Percentiles rank a stretch among this genome's conserved stretches.
phyloP scores from a whole-genome alignment of 2,797 vertebrate species.

The Aeoliscus strigatus region DNA sequence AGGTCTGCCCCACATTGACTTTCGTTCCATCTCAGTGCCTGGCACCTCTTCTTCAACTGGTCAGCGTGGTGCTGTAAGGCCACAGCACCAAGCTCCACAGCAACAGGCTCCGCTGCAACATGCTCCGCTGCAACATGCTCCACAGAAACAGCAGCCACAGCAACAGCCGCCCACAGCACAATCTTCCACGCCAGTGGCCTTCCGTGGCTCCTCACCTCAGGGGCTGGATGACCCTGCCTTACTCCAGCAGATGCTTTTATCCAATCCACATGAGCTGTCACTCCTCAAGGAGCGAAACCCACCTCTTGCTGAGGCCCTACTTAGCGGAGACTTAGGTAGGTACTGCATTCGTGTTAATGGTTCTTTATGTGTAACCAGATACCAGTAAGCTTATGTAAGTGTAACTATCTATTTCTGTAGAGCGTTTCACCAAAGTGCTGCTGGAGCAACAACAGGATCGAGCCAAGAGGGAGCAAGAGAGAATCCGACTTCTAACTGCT shows the following conservation, averaged over 20 bases:
- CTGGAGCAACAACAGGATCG: slow-evolving; percentile 95
- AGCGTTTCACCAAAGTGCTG: slow-evolving; percentile 92
- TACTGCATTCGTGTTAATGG: neutral
- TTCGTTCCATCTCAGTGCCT: slow-evolving; percentile 93
- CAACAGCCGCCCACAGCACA: slow-evolving; percentile 30
- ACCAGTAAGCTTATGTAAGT: neutral
- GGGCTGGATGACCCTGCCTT: slow-evolving; percentile 91
- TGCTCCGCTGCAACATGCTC: slow-evolving; percentile 13
- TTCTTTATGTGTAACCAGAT: slow-evolving; percentile 2
- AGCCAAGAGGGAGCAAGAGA: slow-evolving; percentile 89
- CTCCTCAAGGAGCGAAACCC: slow-evolving; percentile 96
- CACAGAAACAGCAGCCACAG: slow-evolving; percentile 28
- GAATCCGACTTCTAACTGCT: slow-evolving; percentile 91
- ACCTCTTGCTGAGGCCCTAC: slow-evolving; percentile 89
- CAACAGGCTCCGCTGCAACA: slow-evolving; percentile 15
- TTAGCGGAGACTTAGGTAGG: slow-evolving; percentile 94
- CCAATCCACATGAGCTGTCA: slow-evolving; percentile 95
- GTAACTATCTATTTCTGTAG: slow-evolving; percentile 58
- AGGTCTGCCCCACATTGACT: slow-evolving; percentile 94
- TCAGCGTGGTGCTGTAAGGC: slow-evolving; percentile 55
- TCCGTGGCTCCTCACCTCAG: slow-evolving; percentile 80
- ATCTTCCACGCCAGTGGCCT: slow-evolving; percentile 56
- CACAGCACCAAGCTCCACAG: slow-evolving; percentile 50
- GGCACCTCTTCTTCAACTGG: slow-evolving; percentile 76
- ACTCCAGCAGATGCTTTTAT: slow-evolving; percentile 92